These are phyloP conservation scores for Ctenicera cuprea DNA, from an alignment of 2,888 invertebrate species.

Conservation along the genomic window DNA sequence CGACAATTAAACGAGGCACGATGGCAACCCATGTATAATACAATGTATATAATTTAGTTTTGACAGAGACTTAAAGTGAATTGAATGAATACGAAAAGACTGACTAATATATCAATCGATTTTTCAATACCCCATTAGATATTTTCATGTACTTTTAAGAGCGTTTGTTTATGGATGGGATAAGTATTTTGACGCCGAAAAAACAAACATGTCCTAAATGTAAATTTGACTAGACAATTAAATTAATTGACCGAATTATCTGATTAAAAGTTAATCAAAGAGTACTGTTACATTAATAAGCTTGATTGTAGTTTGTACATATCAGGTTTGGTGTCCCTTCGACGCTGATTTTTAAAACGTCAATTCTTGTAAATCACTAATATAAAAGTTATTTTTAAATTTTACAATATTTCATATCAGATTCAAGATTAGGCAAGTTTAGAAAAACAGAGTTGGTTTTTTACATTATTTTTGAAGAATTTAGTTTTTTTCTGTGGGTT, in stretches of 20 bases:
- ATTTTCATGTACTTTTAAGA: conserved; percentile 42
- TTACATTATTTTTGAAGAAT: too few relatives aligned
- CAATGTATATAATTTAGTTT: conserved; percentile 44
- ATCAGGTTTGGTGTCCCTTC: conserved; percentile 42
- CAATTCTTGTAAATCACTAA: conserved; percentile 40
- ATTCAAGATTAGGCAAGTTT: neutral
- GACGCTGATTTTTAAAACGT: conserved; percentile 35
- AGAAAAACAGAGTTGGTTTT: too few relatives aligned
- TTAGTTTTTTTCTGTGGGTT: neutral
- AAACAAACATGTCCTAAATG: conserved; percentile 60
- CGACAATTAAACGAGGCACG: conserved; percentile 78
- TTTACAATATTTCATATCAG: neutral
- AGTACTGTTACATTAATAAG: conserved; percentile 68
- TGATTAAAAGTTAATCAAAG: conserved; percentile 70
- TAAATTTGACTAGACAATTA: conserved; percentile 66
- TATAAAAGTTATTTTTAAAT: conserved; percentile 23
- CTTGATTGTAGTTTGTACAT: conserved; percentile 53
- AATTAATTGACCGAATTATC: conserved; percentile 70
- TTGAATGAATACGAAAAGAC: conserved; percentile 65
- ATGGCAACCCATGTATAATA: conserved; percentile 78
- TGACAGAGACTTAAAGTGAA: conserved; percentile 56
- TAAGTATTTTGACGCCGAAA: conserved; percentile 62
- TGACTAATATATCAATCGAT: conserved; percentile 61
- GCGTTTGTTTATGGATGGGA: conserved; percentile 43
- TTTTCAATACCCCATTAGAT: conserved; percentile 51